A percentile compares a stretch with the other conserved stretches of the same genome.
phyloP scores from a whole-genome alignment of 2,888 invertebrate species.

The Antheraea assamensis region DNA sequence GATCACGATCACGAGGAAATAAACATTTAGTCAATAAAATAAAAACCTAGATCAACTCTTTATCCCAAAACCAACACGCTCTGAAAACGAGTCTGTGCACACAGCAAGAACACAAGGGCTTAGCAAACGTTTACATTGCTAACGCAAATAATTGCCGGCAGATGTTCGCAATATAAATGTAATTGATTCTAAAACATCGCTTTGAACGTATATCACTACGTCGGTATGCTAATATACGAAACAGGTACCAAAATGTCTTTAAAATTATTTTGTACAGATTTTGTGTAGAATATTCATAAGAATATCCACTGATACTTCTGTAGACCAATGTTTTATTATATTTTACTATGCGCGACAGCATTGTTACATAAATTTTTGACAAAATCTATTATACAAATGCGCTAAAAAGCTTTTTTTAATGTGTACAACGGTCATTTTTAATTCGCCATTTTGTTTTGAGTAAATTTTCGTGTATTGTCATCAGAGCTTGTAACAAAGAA shows the following conservation, averaged over 20 bases:
- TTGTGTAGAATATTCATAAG: too few species aligned
- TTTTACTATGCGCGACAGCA: too few species aligned
- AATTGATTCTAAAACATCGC: neutral
- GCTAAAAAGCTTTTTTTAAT: too few species aligned
- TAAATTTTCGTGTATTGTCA: too few species aligned
- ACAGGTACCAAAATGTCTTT: neutral
- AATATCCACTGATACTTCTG: too few species aligned
- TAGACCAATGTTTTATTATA: too few species aligned
- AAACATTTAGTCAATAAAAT: neutral
- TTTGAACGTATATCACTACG: neutral
- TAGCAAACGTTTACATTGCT: constrained; percentile 3
- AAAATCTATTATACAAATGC: too few species aligned
- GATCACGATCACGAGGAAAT: neutral
- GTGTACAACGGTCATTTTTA: too few species aligned
- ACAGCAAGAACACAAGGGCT: neutral
- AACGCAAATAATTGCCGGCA: constrained; percentile 4
- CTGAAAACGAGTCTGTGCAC: neutral
- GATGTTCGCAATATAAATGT: neutral
- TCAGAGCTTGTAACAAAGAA: too few species aligned
- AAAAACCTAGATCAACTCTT: neutral
- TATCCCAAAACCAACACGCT: neutral
- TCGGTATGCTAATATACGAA: neutral
- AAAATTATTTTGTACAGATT: too few species aligned
- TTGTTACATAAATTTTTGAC: too few species aligned
- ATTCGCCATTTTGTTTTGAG: too few species aligned